These are phyloP conservation scores for Lasioglossum calceatum DNA, from an alignment of 2,888 invertebrate genomes.

Conservation along the genomic window DNA sequence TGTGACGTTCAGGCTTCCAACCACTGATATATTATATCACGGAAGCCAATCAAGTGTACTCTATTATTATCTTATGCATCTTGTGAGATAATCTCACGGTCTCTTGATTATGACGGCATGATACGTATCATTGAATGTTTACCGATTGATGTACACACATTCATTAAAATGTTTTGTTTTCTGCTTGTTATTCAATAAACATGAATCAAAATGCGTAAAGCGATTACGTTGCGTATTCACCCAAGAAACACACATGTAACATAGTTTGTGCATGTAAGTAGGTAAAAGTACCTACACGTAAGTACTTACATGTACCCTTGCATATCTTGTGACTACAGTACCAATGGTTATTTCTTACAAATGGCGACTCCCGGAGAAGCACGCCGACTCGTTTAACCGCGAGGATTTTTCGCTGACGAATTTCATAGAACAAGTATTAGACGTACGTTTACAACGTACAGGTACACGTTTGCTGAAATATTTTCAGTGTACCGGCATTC, in stretches of 20 bases:
- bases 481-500: background rate
- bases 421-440: constrained; percentile 65
- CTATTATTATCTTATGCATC: background rate
- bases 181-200: background rate
- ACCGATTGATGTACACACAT: too few species aligned
- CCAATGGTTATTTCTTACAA: constrained; percentile 72
- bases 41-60: too few species aligned
- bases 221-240: background rate
- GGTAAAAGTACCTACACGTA: background rate
- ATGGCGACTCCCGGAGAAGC: constrained; percentile 79
- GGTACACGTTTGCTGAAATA: background rate
- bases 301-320: background rate
- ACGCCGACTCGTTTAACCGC: constrained; percentile 79
- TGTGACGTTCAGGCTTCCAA: too few species aligned
- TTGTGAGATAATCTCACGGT: background rate
- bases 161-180: too few species aligned
- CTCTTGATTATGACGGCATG: background rate
- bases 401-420: constrained; percentile 46
- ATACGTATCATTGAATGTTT: too few species aligned
- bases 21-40: too few species aligned
- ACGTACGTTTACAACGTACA: background rate
- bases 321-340: constrained; percentile 29
- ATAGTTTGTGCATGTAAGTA: background rate
- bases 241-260: background rate
- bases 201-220: too few species aligned